A percentile compares a stretch with the other conserved stretches of the same genome.
phyloP scores from a whole-genome alignment of 1,140 invertebrate species.

The Galendromus occidentalis region DNA sequence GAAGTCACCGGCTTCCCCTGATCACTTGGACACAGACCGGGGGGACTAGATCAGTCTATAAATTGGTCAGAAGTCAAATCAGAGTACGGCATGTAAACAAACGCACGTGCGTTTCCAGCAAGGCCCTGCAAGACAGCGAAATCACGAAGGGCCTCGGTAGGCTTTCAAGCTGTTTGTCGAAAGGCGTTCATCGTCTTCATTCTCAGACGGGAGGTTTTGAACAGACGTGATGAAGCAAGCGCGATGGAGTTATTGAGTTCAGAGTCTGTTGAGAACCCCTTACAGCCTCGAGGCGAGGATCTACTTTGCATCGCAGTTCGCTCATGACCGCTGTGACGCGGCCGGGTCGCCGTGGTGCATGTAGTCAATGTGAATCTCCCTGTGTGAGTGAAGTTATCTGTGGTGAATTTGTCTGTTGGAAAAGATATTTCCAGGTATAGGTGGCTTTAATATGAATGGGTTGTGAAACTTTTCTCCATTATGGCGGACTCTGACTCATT shows the following conservation, averaged over 20 bases:
- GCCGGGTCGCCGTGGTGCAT: not conserved
- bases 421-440: not conserved
- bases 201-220: no score
- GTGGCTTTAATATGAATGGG: constrained; percentile 7
- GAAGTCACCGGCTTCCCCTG: not conserved
- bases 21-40: not conserved
- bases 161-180: not conserved
- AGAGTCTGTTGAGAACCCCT: no score
- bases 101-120: constrained; percentile 10
- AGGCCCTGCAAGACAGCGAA: constrained; percentile 8
- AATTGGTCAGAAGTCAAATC: no score
- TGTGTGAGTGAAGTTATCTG: no score
- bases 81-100: not conserved
- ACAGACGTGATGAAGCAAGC: no score
- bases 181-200: not conserved
- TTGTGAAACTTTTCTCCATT: not conserved
- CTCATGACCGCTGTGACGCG: not conserved
- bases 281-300: no score
- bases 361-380: not conserved
- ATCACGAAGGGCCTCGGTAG: not conserved
- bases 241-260: no score
- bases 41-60: no score
- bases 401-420: no score
- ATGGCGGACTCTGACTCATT: not conserved
- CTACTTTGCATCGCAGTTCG: no score